Base-by-base conservation (phyloP, 2,113 vertebrate species). In the Cololabis saira region DNA sequence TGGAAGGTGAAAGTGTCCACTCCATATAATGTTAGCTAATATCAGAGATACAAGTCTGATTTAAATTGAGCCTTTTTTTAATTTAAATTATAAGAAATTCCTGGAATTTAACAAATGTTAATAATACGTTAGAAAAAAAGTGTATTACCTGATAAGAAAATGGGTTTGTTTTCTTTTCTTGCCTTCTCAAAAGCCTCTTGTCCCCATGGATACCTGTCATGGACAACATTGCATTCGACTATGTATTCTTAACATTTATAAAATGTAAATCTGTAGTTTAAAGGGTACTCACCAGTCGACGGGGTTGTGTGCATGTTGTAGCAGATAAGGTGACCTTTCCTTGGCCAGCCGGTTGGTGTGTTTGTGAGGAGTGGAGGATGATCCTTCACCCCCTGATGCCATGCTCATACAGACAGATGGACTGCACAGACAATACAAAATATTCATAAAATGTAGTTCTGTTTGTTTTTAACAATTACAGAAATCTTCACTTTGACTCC, bases 301-400 rank as follows among this genome's bases (percentile, higher is more conserved):
- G 0, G 96, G 97, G 81, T 98, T 98, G 89, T 95, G 92, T n/a
- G 97, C 96, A 1, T 98, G 97, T 41, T 98, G 97, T 4, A 95
- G 91, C 9, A 99, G 93, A 63, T 98, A 97, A 0, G 96, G 94
- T 1, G 97, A 99, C 78, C 92, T 95, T 88, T 98, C 97, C 0
- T 90, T 82, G 55, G 93, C 89, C 77, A 98, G 81, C 51, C 95
- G 93, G 87, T 98, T 98, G 57, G 92, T 89, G 67, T 73, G 74
- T 78, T 61, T 92, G 21, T 79, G 61, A 16, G 64, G 18, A 0
- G 43, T 2, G 14, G 83, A 27, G 0, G 41, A 24, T 10, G 86
- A 17, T 13, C 83, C 67, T 42, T 90, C 90, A 2, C 93, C 91
- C 17, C 89, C 93, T 0, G 91, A 92, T 10, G 95, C 94, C 95